Conservation (phyloP, 2,888 invertebrate species). For the Thymelicus lineola region DNA sequence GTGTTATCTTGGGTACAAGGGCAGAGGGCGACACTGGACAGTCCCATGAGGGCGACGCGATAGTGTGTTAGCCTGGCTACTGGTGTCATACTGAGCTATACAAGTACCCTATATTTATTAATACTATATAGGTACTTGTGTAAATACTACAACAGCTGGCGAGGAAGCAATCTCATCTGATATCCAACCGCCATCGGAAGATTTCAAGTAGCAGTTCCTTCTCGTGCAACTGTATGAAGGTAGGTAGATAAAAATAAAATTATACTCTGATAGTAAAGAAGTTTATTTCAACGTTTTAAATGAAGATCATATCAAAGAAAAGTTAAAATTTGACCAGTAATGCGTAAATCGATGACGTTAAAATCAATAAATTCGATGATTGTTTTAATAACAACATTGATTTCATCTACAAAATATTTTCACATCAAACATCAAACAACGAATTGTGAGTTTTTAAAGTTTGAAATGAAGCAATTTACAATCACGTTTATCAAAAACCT, state of each 20-base stretch:
- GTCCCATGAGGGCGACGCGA: no score
- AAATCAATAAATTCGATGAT: conserved; percentile 65
- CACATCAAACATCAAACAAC: conserved; percentile 38
- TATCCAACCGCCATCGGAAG: no score
- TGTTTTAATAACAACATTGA: conserved; percentile 48
- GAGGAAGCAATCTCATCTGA: no score
- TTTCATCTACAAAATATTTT: conserved; percentile 51
- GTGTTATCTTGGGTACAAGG: no score
- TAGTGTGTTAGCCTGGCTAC: no score
- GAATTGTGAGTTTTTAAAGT: conserved; percentile 8
- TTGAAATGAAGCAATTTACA: conserved; percentile 35
- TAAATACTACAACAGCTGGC: no score
- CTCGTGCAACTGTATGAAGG: background rate
- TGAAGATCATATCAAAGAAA: conserved; percentile 51
- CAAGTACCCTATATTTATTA: no score
- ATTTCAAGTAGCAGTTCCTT: no score
- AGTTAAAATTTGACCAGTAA: conserved; percentile 41
- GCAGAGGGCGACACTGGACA: no score
- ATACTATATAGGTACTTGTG: no score
- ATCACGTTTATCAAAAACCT: conserved; percentile 23
- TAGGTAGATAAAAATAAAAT: conserved; percentile 42
- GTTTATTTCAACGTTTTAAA: conserved; percentile 60
- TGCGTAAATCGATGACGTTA: conserved; percentile 47
- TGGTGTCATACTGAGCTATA: no score
- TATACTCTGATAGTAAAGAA: conserved; percentile 50